These are phyloP conservation scores for Rhingia rostrata DNA, from an alignment of 2,888 invertebrate species.

Conservation along the genomic window DNA sequence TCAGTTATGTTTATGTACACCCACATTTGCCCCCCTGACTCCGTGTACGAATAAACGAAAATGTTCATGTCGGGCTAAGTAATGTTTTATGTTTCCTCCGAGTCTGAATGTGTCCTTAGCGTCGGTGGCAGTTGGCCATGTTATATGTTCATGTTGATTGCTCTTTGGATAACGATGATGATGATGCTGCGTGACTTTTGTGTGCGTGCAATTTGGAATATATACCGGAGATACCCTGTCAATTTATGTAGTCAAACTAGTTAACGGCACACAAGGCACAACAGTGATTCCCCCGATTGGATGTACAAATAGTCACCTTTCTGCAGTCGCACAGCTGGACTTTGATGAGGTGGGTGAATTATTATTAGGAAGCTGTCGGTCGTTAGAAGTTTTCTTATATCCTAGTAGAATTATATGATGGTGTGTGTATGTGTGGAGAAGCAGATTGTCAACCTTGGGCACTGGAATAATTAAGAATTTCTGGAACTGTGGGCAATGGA, in stretches of 20 bases:
- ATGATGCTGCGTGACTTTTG: slow-evolving; percentile 14
- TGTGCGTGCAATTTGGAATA: slow-evolving; percentile 29
- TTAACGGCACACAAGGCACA: slow-evolving; percentile 27
- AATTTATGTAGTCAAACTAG: slow-evolving; percentile 49
- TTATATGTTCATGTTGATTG: slow-evolving; percentile 55
- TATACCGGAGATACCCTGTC: slow-evolving; percentile 59
- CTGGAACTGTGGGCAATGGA: not conserved
- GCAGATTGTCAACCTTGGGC: slow-evolving; percentile 1
- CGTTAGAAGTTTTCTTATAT: slow-evolving; percentile 14
- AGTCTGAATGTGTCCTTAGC: not conserved
- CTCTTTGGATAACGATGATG: slow-evolving; percentile 52
- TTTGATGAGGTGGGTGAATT: slow-evolving; percentile 18
- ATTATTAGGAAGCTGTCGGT: slow-evolving; percentile 6
- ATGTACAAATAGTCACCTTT: slow-evolving; percentile 13
- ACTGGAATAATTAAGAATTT: slow-evolving; percentile 30
- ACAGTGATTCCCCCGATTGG: slow-evolving; percentile 28
- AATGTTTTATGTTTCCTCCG: slow-evolving; percentile 65
- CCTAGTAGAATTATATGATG: not conserved
- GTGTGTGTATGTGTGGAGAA: not conserved
- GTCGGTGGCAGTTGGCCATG: slow-evolving; percentile 53
- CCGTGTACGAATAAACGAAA: slow-evolving; percentile 30
- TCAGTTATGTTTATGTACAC: slow-evolving; percentile 21
- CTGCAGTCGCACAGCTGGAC: slow-evolving; percentile 24
- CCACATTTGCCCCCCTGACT: not conserved
- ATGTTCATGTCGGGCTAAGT: slow-evolving; percentile 66